Evolutionary conservation across 2,888 invertebrate genomes (phyloP), one percentile per base, ranked within the genome.

Genomic region (Leucoptera coffeella): DNA sequence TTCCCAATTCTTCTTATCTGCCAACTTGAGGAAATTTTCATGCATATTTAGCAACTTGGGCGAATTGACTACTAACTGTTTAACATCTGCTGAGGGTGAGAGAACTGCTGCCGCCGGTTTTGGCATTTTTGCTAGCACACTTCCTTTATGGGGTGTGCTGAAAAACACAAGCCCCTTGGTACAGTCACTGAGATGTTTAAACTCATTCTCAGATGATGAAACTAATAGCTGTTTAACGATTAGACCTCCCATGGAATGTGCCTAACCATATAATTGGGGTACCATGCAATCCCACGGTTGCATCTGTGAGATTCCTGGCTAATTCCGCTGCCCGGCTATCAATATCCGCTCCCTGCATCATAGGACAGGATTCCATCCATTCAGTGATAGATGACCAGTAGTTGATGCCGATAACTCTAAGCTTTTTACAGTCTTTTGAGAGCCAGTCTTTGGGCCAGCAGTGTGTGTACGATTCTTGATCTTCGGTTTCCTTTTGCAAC

Each of bases 381-480:
- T 85, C 80, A 6, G 88, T 86, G 23, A 92, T 62, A 33, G 82
- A 81, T 14, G 89, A 88, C 39, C 87, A 85, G 51, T 92, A 95
- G 53, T 94, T 92, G 19, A 94, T 77, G 23, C 91, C 91, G 26
- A 95, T 60, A 27, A 95, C 75, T 39, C 88, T 53, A 27, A 88
- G 62, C 45, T 82, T 77, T 19, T 76, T 75, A 40, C 82, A 78
- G 51, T 94, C 92, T 40, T 76, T 65, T 1, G 92, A 80, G 30
- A 96, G 58, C 95, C 95, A 96, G 45, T 95, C 94, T 69, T 85
- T 85, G 2, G 94, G 94, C 94, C 94, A 95, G 52, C 93, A 94
- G 32, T 78, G 77, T 2, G 90, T 87, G 34, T 54, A 47, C 32
- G 39, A 47, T 32, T 49, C 55, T 27, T 40, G 42, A 31, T 69